phyloP scores from a whole-genome alignment of 2,113 vertebrate species.

The Puntigrus tetrazona region DNA sequence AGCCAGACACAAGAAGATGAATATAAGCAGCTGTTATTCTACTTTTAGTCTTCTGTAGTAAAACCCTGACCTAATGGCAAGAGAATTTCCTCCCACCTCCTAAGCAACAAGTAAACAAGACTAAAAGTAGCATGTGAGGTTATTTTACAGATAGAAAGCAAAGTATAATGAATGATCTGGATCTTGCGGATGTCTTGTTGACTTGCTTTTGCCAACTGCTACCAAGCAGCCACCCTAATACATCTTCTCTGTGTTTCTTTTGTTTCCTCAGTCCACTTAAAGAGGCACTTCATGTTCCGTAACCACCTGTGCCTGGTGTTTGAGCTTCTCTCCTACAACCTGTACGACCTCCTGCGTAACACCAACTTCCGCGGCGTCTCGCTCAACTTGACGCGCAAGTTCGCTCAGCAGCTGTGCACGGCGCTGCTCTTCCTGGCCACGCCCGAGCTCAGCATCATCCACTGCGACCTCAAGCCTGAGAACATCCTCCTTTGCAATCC shows the following conservation, averaged over 20 bases:
- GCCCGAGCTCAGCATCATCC: slow-evolving; percentile 94
- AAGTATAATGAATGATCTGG: background rate
- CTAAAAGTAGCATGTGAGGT: background rate
- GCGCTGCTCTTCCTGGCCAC: slow-evolving; percentile 93
- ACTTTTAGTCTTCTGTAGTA: background rate
- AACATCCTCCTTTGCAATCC: slow-evolving; percentile 96
- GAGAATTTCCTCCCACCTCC: background rate
- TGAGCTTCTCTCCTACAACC: slow-evolving; percentile 94
- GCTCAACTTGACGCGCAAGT: slow-evolving; percentile 92
- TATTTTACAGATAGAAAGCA: background rate
- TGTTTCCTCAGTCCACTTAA: slow-evolving; percentile 84
- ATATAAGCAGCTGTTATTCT: background rate
- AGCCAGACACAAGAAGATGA: slow-evolving; percentile 4
- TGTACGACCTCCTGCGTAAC: slow-evolving; percentile 92
- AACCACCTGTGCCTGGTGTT: slow-evolving; percentile 97
- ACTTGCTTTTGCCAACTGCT: background rate
- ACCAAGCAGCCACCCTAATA: background rate
- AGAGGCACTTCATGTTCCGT: slow-evolving; percentile 97
- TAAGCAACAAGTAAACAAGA: background rate
- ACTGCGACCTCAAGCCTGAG: slow-evolving; percentile 96
- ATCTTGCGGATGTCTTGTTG: background rate
- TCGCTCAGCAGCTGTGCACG: slow-evolving; percentile 94
- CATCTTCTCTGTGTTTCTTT: background rate
- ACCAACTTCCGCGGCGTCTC: slow-evolving; percentile 95
- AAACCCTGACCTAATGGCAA: slow-evolving; percentile 13